These are phyloP conservation scores for Ptilonorhynchus violaceus DNA, from an alignment of 2,113 vertebrate species.

Conservation along the genomic window DNA sequence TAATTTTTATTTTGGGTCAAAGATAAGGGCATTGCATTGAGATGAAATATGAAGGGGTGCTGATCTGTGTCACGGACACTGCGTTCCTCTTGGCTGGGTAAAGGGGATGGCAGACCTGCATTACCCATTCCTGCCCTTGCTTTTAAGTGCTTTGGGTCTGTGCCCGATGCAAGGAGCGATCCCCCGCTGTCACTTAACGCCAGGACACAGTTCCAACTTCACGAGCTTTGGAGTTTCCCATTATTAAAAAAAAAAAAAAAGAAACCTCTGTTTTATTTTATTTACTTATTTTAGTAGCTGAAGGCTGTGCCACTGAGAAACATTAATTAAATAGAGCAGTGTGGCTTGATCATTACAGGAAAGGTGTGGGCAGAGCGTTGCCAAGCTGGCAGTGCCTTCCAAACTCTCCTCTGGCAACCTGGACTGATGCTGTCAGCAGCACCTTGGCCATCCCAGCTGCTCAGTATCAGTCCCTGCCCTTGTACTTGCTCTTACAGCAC, in stretches of 20 bases:
- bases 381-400: not conserved
- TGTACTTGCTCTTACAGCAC: not conserved
- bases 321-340: not conserved
- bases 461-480: not conserved
- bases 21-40: conserved; percentile 28
- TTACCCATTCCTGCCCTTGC: conserved; percentile 16
- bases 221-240: not conserved
- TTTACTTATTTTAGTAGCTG: not conserved
- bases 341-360: not conserved
- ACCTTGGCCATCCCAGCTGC: not conserved
- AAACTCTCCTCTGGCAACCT: not conserved
- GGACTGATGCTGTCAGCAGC: not conserved
- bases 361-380: not conserved
- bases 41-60: conserved; percentile 36
- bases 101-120: not conserved
- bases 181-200: not conserved
- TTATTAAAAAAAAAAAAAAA: not conserved
- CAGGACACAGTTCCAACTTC: not conserved
- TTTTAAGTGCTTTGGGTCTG: conserved; percentile 35
- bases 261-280: not conserved
- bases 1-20: conserved; percentile 58
- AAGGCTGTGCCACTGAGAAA: not conserved
- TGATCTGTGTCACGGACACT: conserved; percentile 14
- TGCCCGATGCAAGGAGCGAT: not conserved
- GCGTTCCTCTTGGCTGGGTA: not conserved